Evolutionary conservation across 2,888 invertebrate genomes (phyloP).

Genomic region (Caenorhabditis wallacei): DNA sequence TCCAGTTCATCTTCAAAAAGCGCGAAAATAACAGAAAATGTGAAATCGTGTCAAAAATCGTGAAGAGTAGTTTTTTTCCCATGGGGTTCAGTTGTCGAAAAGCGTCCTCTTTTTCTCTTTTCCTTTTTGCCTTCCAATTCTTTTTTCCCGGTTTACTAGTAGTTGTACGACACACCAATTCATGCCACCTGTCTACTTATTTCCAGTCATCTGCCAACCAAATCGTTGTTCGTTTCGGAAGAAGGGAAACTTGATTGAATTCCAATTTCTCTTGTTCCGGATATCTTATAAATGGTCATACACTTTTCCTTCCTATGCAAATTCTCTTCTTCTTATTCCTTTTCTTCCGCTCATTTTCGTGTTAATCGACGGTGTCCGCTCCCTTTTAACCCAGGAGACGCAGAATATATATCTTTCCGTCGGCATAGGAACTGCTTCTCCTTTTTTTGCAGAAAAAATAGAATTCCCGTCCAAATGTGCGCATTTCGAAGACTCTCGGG

Average conservation of each 20-base stretch:
- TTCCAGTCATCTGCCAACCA: slow-evolving; percentile 39
- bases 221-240: slow-evolving; percentile 31
- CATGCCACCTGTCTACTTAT: slow-evolving; percentile 40
- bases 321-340: slow-evolving; percentile 29
- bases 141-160: slow-evolving; percentile 48
- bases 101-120: slow-evolving; percentile 28
- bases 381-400: background rate
- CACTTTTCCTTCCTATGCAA: slow-evolving; percentile 51
- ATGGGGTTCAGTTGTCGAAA: slow-evolving; percentile 59
- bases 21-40: slow-evolving; percentile 12
- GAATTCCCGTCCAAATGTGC: slow-evolving; percentile 13
- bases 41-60: slow-evolving; percentile 56
- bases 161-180: slow-evolving; percentile 41
- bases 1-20: slow-evolving; percentile 20
- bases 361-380: slow-evolving; percentile 46
- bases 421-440: slow-evolving; percentile 52
- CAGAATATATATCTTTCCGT: slow-evolving; percentile 12
- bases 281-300: slow-evolving; percentile 59
- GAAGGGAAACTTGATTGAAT: slow-evolving; percentile 44
- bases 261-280: slow-evolving; percentile 43
- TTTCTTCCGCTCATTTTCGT: slow-evolving; percentile 28
- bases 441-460: slow-evolving; percentile 20
- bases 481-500: slow-evolving; percentile 46
- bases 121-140: background rate
- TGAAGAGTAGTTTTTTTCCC: slow-evolving; percentile 38